Conservation (phyloP, 1,140 invertebrate species). For the Watersipora subatra region DNA sequence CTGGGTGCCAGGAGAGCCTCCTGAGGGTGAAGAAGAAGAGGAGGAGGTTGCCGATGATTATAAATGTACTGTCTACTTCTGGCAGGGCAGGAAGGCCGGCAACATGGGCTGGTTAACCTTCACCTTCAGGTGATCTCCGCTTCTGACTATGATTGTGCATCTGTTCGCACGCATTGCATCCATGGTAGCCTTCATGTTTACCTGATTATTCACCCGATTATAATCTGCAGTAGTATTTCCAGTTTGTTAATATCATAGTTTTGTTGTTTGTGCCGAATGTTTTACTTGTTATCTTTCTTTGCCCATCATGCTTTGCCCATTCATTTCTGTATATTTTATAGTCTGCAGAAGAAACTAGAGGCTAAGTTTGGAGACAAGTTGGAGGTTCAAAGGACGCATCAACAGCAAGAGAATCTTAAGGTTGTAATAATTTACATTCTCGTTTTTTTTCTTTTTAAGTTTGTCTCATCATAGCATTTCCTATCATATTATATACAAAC, state of each 20-base stretch:
- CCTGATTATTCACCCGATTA: background rate
- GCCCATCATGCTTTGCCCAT: too few species aligned
- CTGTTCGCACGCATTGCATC: constrained; percentile 4
- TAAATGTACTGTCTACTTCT: constrained; percentile 96
- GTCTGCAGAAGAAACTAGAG: constrained; percentile 94
- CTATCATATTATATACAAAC: too few species aligned
- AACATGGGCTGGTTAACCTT: constrained; percentile 99
- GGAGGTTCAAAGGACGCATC: constrained; percentile 91
- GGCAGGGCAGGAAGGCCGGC: constrained; percentile 90
- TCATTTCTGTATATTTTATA: constrained; percentile 42
- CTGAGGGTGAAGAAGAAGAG: constrained; percentile 49
- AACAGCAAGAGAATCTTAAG: constrained; percentile 30
- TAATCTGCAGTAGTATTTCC: background rate
- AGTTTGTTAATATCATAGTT: too few species aligned
- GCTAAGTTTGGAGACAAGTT: constrained; percentile 82
- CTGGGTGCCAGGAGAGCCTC: constrained; percentile 56
- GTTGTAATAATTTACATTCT: background rate
- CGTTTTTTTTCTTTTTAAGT: background rate
- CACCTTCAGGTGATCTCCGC: constrained; percentile 63
- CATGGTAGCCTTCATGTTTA: background rate
- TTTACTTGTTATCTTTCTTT: too few species aligned
- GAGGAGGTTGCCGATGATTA: constrained; percentile 63
- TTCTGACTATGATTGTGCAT: background rate
- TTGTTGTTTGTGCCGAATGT: too few species aligned
- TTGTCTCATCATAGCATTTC: background rate